phyloP scores from a whole-genome alignment of 2,888 invertebrate species.

The Drepana falcataria region DNA sequence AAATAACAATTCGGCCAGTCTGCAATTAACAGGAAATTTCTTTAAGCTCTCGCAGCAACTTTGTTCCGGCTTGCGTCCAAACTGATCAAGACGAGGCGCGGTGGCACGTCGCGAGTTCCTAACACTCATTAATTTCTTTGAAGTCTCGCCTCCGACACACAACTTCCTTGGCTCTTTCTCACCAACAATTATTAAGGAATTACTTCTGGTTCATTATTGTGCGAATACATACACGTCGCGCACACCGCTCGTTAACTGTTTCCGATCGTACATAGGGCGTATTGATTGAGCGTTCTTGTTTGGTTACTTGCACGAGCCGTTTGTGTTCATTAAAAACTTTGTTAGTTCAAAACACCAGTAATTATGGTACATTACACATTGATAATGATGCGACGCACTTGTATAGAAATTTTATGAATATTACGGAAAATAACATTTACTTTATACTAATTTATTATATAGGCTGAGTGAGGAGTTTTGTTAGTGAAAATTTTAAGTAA shows the following conservation, averaged over 20 bases:
- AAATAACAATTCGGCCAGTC: slow-evolving; percentile 40
- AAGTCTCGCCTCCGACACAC: slow-evolving; percentile 60
- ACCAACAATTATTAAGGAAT: slow-evolving; percentile 70
- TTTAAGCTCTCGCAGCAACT: slow-evolving; percentile 56
- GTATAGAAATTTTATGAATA: too few relatives aligned
- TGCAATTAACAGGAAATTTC: slow-evolving; percentile 66
- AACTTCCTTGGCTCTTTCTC: slow-evolving; percentile 60
- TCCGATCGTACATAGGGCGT: slow-evolving; percentile 42
- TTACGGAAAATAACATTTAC: background rate
- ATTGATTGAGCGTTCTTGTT: slow-evolving; percentile 47
- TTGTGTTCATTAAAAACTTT: slow-evolving; percentile 1
- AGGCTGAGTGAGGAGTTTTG: too few relatives aligned
- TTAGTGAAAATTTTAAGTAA: too few relatives aligned
- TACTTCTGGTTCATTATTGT: slow-evolving; percentile 63
- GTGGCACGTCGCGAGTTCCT: slow-evolving; percentile 71
- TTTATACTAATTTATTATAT: too few relatives aligned
- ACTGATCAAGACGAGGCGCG: slow-evolving; percentile 64
- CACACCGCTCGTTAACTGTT: slow-evolving; percentile 41
- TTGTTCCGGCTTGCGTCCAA: slow-evolving; percentile 77
- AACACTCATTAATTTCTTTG: slow-evolving; percentile 78
- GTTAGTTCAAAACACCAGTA: background rate
- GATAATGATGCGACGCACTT: background rate
- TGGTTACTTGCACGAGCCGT: slow-evolving; percentile 13
- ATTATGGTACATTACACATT: background rate
- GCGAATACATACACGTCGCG: slow-evolving; percentile 32